These are phyloP conservation scores for Rhimphoctona megacephalus DNA, from an alignment of 2,888 invertebrate species.

Conservation along the genomic window DNA sequence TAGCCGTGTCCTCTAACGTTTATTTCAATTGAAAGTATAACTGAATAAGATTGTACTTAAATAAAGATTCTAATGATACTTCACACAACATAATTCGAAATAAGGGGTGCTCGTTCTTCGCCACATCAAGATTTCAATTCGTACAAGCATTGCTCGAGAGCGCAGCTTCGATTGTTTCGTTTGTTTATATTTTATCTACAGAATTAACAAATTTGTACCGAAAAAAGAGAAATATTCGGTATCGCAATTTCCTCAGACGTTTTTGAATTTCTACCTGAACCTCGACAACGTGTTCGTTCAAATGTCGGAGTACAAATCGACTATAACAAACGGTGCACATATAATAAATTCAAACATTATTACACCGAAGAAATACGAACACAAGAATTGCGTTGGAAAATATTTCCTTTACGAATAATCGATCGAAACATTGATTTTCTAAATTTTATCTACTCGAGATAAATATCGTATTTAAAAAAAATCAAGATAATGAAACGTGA, in stretches of 20 bases:
- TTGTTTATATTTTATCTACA: constrained; percentile 46
- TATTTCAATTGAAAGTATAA: constrained; percentile 56
- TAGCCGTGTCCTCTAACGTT: constrained; percentile 48
- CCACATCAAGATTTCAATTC: constrained; percentile 23
- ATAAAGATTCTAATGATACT: constrained; percentile 42
- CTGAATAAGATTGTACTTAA: constrained; percentile 45
- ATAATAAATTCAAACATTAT: constrained; percentile 25
- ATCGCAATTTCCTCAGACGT: constrained; percentile 9
- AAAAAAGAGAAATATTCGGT: constrained; percentile 15
- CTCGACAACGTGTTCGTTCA: background rate
- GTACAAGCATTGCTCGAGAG: constrained; percentile 17
- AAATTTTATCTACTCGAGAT: background rate
- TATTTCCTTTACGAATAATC: background rate
- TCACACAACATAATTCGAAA: constrained; percentile 54
- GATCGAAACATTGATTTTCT: background rate
- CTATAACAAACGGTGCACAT: constrained; percentile 26
- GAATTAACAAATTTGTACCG: constrained; percentile 36
- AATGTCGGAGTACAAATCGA: constrained; percentile 18
- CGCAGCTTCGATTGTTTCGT: constrained; percentile 2
- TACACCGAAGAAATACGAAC: constrained; percentile 5
- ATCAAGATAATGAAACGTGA: background rate
- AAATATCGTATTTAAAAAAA: background rate
- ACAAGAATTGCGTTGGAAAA: constrained; percentile 15
- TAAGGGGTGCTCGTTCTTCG: constrained; percentile 35
- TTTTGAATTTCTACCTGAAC: constrained; percentile 5